Percentiles rank a stretch among this genome's conserved stretches.
Conservation (phyloP, 2,113 vertebrate species). For the Tinamus guttatus region DNA sequence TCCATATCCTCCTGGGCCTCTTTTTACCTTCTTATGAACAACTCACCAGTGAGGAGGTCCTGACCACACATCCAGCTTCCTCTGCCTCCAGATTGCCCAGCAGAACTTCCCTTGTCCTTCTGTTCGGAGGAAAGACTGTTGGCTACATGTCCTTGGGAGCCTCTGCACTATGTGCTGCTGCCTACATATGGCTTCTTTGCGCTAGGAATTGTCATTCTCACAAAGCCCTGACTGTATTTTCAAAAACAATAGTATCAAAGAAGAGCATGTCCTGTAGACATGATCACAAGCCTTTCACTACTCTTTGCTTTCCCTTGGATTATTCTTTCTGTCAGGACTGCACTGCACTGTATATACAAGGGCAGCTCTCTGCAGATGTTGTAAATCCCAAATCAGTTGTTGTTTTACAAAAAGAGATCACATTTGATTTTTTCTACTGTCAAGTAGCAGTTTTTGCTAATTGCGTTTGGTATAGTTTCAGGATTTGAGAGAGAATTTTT, state of each 20-base stretch:
- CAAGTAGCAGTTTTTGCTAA: neutral
- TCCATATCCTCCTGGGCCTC: neutral
- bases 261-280: neutral
- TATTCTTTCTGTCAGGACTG: neutral
- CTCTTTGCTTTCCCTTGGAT: neutral
- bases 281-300: neutral
- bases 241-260: neutral
- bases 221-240: neutral
- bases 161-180: neutral
- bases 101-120: neutral
- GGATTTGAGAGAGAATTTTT: neutral
- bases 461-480: neutral
- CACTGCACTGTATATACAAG: neutral
- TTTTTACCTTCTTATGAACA: neutral
- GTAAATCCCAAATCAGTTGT: neutral
- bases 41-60: neutral
- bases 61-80: neutral
- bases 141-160: neutral
- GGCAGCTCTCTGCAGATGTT: neutral
- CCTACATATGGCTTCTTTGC: neutral
- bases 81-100: neutral
- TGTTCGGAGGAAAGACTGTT: neutral
- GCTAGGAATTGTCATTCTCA: neutral
- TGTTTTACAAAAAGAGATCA: neutral
- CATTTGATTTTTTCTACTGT: neutral